Percentiles rank a stretch among this genome's conserved stretches.
Conservation (phyloP, 2,797 vertebrate genomes). For the Mus minutoides region DNA sequence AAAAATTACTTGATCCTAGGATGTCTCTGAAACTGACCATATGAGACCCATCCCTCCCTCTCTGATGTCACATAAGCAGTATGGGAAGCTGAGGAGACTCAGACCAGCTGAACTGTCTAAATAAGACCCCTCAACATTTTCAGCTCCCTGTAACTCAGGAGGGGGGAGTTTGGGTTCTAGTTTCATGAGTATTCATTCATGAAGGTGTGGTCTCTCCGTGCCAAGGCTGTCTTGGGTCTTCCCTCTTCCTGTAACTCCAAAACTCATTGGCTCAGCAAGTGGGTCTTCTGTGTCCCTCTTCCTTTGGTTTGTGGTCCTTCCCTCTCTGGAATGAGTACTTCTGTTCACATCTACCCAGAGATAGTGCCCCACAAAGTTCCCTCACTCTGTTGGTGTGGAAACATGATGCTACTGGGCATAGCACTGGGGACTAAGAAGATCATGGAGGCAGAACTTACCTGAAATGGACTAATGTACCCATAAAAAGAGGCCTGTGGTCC, state of each 20-base stretch:
- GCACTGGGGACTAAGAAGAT: not conserved
- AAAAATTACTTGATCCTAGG: not conserved
- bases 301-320: not conserved
- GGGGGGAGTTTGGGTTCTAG: not conserved
- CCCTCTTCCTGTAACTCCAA: not conserved
- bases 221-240: not conserved
- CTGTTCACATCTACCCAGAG: not conserved
- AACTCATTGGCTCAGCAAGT: not conserved
- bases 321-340: not conserved
- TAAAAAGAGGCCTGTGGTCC: not conserved
- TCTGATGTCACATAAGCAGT: too few species aligned
- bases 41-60: too few species aligned
- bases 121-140: not conserved
- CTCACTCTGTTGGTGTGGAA: not conserved
- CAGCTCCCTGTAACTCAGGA: not conserved
- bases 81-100: not conserved
- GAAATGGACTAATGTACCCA: not conserved
- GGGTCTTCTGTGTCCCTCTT: not conserved
- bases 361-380: not conserved
- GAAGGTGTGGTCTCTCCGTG: not conserved
- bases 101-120: not conserved
- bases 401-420: not conserved
- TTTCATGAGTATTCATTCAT: not conserved
- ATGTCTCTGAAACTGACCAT: not conserved
- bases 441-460: not conserved